These are phyloP conservation scores for Tenthredo livida DNA, from an alignment of 2,888 invertebrate species.

Conservation along the genomic window DNA sequence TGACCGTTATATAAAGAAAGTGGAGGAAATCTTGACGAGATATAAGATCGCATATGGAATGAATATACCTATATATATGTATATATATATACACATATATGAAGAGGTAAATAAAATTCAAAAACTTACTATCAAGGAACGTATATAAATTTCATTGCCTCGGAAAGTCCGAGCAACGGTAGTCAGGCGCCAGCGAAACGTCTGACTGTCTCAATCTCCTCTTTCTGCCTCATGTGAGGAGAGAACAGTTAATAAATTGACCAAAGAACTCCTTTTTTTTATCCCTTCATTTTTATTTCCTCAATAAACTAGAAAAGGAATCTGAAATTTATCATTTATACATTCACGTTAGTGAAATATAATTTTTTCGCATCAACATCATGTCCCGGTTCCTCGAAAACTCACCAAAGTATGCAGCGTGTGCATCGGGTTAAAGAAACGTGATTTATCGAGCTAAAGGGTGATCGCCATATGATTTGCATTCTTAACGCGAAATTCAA, in stretches of 20 bases:
- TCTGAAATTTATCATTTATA: neutral
- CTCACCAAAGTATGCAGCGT: neutral
- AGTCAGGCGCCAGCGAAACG: slow-evolving; percentile 18
- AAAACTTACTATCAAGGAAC: neutral
- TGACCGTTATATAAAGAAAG: slow-evolving; percentile 13
- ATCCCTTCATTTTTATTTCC: neutral
- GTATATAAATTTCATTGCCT: slow-evolving; percentile 39
- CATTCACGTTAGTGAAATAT: neutral
- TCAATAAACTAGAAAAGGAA: neutral
- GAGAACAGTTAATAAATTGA: neutral
- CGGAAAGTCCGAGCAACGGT: neutral
- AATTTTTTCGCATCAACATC: neutral
- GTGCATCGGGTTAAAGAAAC: neutral
- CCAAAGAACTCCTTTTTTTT: neutral
- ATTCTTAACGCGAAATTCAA: slow-evolving; percentile 40
- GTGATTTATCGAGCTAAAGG: slow-evolving; percentile 31
- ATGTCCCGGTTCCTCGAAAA: slow-evolving; percentile 14
- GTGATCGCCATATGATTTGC: slow-evolving; percentile 17
- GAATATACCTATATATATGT: neutral
- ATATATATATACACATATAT: neutral
- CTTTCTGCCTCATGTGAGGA: neutral
- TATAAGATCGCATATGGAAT: slow-evolving; percentile 8
- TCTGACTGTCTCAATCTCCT: neutral
- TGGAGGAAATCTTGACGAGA: neutral
- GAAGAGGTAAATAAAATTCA: neutral